phyloP scores from a whole-genome alignment of 1,140 invertebrate species.

The Trichoplusia ni region DNA sequence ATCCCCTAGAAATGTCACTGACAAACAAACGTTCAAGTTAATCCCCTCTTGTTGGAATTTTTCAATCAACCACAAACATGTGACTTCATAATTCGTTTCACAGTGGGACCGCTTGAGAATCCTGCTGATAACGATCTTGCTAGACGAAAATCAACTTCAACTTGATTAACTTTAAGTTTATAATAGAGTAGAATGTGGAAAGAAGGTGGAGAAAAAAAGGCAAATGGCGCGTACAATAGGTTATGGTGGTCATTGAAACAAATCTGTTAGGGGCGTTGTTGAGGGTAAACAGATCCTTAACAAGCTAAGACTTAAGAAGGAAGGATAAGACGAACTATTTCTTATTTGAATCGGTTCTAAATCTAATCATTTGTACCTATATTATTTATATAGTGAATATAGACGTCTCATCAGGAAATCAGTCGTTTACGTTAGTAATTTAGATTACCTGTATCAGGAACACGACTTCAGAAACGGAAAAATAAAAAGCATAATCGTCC shows the following conservation, averaged over 20 bases:
- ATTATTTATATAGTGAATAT: too few species aligned
- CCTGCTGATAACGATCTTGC: conserved; percentile 54
- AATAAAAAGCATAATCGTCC: too few species aligned
- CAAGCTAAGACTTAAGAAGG: conserved; percentile 31
- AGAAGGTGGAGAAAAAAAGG: conserved; percentile 49
- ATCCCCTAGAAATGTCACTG: conserved; percentile 54
- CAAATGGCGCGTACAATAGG: conserved; percentile 67
- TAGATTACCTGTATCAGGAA: too few species aligned
- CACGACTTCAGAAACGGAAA: too few species aligned
- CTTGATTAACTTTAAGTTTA: conserved; percentile 2
- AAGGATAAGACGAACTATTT: conserved; percentile 9
- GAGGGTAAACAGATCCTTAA: conserved; percentile 48
- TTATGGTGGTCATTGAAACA: conserved; percentile 59
- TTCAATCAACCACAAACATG: conserved; percentile 69
- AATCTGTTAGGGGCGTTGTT: conserved; percentile 57
- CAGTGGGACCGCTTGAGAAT: conserved; percentile 56
- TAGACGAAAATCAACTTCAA: conserved; percentile 31
- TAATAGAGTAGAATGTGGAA: conserved; percentile 4
- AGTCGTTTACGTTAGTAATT: too few species aligned
- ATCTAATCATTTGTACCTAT: too few species aligned
- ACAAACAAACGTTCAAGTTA: conserved; percentile 54
- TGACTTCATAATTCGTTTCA: conserved; percentile 66
- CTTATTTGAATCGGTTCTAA: neutral
- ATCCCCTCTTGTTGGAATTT: conserved; percentile 65
- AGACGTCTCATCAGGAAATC: too few species aligned